Percentiles rank a stretch among this genome's conserved stretches.
Conservation (phyloP, 2,113 vertebrate genomes). For the Piprites chloris region DNA sequence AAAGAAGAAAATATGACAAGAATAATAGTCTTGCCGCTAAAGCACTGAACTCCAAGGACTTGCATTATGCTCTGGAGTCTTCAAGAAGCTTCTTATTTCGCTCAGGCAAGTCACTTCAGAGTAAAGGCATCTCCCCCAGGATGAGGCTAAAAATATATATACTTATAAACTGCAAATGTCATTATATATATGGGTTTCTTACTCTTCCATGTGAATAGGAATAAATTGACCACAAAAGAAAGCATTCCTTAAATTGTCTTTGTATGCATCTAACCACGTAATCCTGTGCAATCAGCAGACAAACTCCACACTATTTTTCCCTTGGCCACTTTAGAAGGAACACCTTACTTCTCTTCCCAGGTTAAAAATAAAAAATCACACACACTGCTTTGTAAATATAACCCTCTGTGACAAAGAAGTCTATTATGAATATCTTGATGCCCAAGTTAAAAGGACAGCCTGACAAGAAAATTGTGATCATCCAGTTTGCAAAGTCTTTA, state of each 20-base stretch:
- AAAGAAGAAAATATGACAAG: not conserved
- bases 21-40: not conserved
- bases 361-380: not conserved
- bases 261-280: not conserved
- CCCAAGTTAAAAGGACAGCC: not conserved
- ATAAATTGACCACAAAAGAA: not conserved
- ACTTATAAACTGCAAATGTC: not conserved
- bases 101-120: not conserved
- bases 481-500: not conserved
- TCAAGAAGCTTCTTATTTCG: not conserved
- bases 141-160: not conserved
- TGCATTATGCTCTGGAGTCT: not conserved
- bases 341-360: not conserved
- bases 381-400: not conserved
- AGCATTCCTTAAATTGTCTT: not conserved
- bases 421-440: not conserved
- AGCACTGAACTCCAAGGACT: not conserved
- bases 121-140: not conserved
- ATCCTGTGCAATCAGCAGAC: not conserved
- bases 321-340: not conserved
- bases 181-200: not conserved
- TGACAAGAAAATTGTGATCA: constrained; percentile 19
- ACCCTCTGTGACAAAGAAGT: not conserved
- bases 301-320: not conserved
- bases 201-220: not conserved